Base-by-base conservation (phyloP, 2,113 vertebrate genomes). In the Sapayoa aenigma region DNA sequence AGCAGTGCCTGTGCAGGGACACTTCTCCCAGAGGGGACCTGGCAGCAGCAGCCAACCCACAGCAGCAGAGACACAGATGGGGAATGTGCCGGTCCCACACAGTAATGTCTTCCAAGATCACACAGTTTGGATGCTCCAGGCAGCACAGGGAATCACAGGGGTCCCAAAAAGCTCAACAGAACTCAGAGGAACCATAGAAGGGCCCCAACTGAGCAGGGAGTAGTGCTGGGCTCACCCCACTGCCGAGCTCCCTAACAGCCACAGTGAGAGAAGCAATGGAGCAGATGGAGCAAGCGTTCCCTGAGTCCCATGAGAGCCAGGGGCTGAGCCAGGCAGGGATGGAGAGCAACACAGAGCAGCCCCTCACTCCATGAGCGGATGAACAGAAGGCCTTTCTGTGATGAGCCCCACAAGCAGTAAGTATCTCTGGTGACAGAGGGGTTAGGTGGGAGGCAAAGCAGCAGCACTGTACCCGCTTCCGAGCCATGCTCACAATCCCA, bases 271-370 rank as follows among this genome's bases (percentile, higher is more conserved):
- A 66, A 60, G 63, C 0, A 0, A 71, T 4, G n/a, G 14, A 94
- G 47, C 50, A 2, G 60, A 62, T 24, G 39, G 62, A 47, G 27
- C 5, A 1, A 42, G 41, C 62, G 3, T 65, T 24, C 31, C 39
- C 47, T 19, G n/a, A 42, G 19, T 12, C 14, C 44, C 1, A 0
- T 0, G 0, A 35, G 59, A 0, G 21, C 53, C 3, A 0, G 17
- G 24, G 49, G 49, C 58, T 35, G 62, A 75, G 84, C 37, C 63
- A 49, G 47, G 71, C 76, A 76, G 58, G 39, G 71, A 62, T 35
- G 27, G 20, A 56, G 46, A 49, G 21, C 0, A 0, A 49, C 84
- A 50, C 58, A 33, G 44, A 65, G 53, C 90, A 82, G 33, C 71
- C 47, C 59, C 49, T 11, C 0, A 0, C 6, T 44, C 78, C 11